A percentile compares a stretch with the other conserved stretches of the same genome.
Evolutionary conservation across 2,888 invertebrate genomes (phyloP).

Genomic region (Nemotelus pantherinus): DNA sequence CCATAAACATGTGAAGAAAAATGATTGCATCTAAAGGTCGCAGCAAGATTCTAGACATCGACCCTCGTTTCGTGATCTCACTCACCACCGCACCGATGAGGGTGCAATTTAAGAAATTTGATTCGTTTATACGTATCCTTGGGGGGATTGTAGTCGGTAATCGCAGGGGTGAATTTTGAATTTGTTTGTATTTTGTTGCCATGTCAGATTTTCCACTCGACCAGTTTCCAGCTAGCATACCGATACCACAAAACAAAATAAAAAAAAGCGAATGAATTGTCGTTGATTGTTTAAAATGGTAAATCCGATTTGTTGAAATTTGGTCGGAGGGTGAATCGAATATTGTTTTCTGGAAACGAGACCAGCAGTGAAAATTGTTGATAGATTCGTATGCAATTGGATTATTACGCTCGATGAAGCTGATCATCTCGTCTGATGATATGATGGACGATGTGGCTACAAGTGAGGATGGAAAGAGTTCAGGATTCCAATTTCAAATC

Average conservation of each 20-base stretch:
- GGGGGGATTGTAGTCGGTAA: conserved; percentile 6
- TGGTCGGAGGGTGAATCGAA: conserved; percentile 5
- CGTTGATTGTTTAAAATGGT: conserved; percentile 48
- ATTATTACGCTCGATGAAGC: conserved; percentile 49
- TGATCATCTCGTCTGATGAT: conserved; percentile 36
- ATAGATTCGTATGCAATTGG: conserved; percentile 39
- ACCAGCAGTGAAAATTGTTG: conserved; percentile 33
- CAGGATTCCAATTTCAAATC: background rate
- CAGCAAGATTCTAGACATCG: background rate
- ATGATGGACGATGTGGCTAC: background rate
- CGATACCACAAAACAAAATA: conserved; percentile 45
- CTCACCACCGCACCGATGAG: background rate
- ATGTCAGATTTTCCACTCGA: conserved; percentile 45
- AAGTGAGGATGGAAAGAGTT: background rate
- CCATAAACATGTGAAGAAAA: conserved; percentile 15
- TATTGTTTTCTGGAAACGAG: conserved; percentile 24
- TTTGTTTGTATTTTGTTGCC: conserved; percentile 43
- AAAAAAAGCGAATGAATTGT: conserved; percentile 42
- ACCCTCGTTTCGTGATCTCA: background rate
- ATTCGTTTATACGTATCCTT: background rate
- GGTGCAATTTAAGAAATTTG: conserved; percentile 33
- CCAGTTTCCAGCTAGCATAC: conserved; percentile 36
- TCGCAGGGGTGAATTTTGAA: conserved; percentile 41
- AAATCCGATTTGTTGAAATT: conserved; percentile 45
- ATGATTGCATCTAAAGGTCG: conserved; percentile 2